Percentiles rank a stretch among this genome's conserved stretches.
These are phyloP conservation scores for Pilophorus perplexus DNA, from an alignment of 2,888 invertebrate genomes.

Conservation along the genomic window DNA sequence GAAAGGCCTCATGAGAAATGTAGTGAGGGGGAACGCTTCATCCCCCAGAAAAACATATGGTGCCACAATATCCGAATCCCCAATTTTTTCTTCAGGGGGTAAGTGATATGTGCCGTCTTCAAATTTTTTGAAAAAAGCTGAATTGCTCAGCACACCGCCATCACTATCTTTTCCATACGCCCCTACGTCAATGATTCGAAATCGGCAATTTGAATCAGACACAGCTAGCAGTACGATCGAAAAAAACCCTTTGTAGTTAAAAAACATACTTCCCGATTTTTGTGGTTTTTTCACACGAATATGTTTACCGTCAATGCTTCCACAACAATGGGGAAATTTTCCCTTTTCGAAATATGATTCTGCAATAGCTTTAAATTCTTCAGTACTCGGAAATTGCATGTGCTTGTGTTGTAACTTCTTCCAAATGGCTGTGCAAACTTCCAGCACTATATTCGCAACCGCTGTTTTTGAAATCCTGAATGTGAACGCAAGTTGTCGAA, in stretches of 20 bases:
- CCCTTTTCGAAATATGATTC: background rate
- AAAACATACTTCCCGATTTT: no score
- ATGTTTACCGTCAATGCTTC: slow-evolving; percentile 6
- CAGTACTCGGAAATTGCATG: background rate
- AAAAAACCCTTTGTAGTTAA: no score
- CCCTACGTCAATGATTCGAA: no score
- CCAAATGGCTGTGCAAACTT: slow-evolving; percentile 3
- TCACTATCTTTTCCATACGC: no score
- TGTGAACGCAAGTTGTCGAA: slow-evolving; percentile 6
- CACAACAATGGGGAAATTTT: background rate
- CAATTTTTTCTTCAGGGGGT: background rate
- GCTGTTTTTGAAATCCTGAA: slow-evolving; percentile 15
- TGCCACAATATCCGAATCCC: no score
- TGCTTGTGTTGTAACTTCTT: background rate
- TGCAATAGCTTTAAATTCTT: background rate
- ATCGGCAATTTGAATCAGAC: no score
- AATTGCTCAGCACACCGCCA: no score
- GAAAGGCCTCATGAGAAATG: slow-evolving; percentile 9
- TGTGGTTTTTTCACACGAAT: background rate
- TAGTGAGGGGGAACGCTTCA: slow-evolving; percentile 7
- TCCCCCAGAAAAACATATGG: slow-evolving; percentile 13
- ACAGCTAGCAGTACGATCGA: no score
- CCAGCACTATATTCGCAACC: background rate
- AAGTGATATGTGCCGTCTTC: background rate
- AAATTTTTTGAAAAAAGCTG: no score